phyloP scores from a whole-genome alignment of 2,888 invertebrate genomes.

The Papilio gigon region DNA sequence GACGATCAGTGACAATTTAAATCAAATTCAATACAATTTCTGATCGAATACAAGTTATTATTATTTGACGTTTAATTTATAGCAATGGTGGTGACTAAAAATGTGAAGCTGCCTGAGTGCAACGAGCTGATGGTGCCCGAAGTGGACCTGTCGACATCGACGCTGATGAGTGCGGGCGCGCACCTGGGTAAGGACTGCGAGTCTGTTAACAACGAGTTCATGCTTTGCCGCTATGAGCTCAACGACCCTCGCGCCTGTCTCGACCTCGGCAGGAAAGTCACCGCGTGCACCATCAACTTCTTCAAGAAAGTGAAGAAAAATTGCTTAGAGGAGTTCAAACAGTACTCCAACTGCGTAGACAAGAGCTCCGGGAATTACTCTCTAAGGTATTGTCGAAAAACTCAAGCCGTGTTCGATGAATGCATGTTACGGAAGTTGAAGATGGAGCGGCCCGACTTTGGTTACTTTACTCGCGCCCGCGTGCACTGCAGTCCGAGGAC shows the following conservation, averaged over 20 bases:
- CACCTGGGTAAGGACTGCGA: constrained; percentile 97
- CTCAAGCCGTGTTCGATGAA: constrained; percentile 90
- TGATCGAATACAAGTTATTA: background rate
- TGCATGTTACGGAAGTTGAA: constrained; percentile 90
- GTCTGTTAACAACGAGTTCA: constrained; percentile 94
- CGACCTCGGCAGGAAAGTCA: constrained; percentile 93
- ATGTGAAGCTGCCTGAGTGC: constrained; percentile 87
- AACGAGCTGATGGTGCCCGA: constrained; percentile 91
- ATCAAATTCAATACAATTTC: background rate
- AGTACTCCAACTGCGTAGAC: constrained; percentile 88
- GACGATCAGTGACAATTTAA: background rate
- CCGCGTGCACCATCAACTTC: constrained; percentile 91
- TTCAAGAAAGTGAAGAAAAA: constrained; percentile 90
- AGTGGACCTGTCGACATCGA: constrained; percentile 89
- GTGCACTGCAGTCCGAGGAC: constrained; percentile 83
- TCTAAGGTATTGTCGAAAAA: constrained; percentile 88
- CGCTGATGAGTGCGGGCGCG: constrained; percentile 92
- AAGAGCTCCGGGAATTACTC: constrained; percentile 86
- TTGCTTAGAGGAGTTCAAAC: constrained; percentile 91
- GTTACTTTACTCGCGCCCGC: constrained; percentile 89
- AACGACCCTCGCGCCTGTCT: constrained; percentile 93
- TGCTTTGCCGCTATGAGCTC: constrained; percentile 92
- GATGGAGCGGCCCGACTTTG: constrained; percentile 89
- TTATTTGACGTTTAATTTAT: background rate
- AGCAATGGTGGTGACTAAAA: constrained; percentile 85